Base-by-base conservation (phyloP, 2,797 vertebrate species). In the Babyrousa celebensis region DNA sequence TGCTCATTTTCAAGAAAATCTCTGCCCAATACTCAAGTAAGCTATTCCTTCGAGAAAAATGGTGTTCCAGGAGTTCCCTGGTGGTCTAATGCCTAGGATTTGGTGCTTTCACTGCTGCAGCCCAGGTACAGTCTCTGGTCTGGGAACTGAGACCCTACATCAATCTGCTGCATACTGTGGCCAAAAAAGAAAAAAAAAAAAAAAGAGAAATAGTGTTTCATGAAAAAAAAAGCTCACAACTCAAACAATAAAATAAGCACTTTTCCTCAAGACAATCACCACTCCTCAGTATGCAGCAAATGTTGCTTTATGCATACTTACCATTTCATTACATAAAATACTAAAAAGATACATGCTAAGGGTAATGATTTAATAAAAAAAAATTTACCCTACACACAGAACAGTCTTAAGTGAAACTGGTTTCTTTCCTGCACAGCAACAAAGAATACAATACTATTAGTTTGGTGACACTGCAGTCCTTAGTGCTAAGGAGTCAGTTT, bases 21-120 rank as follows among this genome's bases (percentile, higher is more conserved):
- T 32, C 48, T 78, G 40, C 32, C 58, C 77, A 40, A 70, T 63
- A 77, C 8, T 15, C 27, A 93, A 83, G 29, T 36, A 52, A 75
- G 78, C 18, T 63, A 29, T 63, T 96, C 21, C 67, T 94, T 65
- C 27, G 68, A 93, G 58, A 91, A 90, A 95, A 90, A 63, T 3
- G 8, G 23, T 63, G 63, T 32, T 60, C 29, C 72, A 43, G 48
- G 15, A 52, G 43, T 48, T 48, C 36, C 36, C 43, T 48, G 43
- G 43, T 48, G 43, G 43, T 48, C 43, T 48, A 48, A 10, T 48
- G 43, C 6, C 43, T 48, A 48, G 43, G 43, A 48, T 48, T 48
- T 48, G 43, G 43, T 48, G 43, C 43, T 48, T 48, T 48, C 43
- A 48, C 43, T 48, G 43, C 43, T 48, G 43, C 43, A 48, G 43